Percentiles rank a stretch among this genome's conserved stretches.
phyloP scores from a whole-genome alignment of 2,113 vertebrate genomes.

The Nothoprocta pentlandii region DNA sequence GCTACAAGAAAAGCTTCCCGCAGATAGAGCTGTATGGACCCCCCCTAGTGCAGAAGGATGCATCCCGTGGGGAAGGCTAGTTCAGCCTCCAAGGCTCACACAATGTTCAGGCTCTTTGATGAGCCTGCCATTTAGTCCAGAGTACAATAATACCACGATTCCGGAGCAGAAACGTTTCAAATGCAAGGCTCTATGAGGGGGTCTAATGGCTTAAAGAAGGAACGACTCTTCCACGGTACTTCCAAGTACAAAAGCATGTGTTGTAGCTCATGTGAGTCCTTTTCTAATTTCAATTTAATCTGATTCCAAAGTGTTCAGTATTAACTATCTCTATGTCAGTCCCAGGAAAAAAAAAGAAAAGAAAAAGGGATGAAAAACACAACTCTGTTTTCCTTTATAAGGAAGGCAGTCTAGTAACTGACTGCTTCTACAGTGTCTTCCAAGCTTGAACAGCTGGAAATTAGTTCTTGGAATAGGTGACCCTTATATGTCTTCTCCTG shows the following conservation, averaged over 20 bases:
- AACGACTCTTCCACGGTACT: background rate
- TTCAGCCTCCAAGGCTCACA: background rate
- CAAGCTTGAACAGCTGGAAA: background rate
- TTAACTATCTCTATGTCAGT: background rate
- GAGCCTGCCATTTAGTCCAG: background rate
- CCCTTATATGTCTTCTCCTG: background rate
- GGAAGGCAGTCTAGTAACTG: background rate
- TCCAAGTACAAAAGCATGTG: background rate
- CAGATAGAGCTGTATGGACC: background rate
- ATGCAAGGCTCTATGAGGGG: fast-evolving
- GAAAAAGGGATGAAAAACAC: background rate
- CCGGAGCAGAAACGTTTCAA: background rate
- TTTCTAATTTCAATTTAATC: background rate
- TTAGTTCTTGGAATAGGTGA: background rate
- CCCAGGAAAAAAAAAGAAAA: background rate
- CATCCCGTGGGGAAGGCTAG: background rate
- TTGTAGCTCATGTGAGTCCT: background rate
- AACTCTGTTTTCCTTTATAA: background rate
- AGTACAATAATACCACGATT: background rate
- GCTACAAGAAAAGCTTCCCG: background rate
- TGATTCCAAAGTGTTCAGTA: background rate
- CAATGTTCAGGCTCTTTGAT: background rate
- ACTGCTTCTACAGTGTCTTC: background rate
- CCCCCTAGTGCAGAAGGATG: background rate
- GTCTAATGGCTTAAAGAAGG: background rate